Base-by-base conservation (phyloP, 2,113 vertebrate genomes). In the Carollia perspicillata region DNA sequence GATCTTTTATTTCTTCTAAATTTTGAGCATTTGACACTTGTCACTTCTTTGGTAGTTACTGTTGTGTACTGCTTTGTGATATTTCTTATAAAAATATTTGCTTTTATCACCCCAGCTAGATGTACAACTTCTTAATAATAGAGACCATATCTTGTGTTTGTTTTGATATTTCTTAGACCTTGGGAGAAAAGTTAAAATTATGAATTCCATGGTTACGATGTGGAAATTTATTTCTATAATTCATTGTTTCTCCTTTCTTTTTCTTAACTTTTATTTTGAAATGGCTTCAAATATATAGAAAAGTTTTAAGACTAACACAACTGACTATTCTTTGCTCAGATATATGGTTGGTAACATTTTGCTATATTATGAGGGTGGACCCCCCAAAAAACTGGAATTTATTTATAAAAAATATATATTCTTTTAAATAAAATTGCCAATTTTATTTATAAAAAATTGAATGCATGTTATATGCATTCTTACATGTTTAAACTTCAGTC, bases 211-310 rank as follows among this genome's bases (percentile, higher is more conserved):
- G 23, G 74, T 74, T 66, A 22, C 58, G 22, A 3, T 85, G 33
- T 84, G 42, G 42, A 49, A 49, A 23, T 84, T 85, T 47, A 71
- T 79, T 91, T 74, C 84, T 68, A 53, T 77, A 60, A 91, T 90
- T 4, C 9, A 42, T 90, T 84, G 47, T 60, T 94, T 84, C 30
- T 69, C 22, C 51, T 44, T 8, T 58, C 49, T 40, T 5, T 40
- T 11, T 49, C n/a, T 75, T 47, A 84, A 69, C 53, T 75, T 89
- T 85, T 55, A 84, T 75, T 90, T 94, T 93, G 44, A 94, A 94
- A 58, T 68, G 44, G 58, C n/a, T 68, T 63, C 35, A 71, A 42
- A 58, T 77, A 71, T 81, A 66, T 74, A 78, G n/a, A 68, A 66
- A 90, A 93, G 49, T 79, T 95, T 28, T 53, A 93, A 95, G 63